A percentile compares a stretch with the other conserved stretches of the same genome.
phyloP scores from a whole-genome alignment of 2,888 invertebrate genomes.

The Chironomus tentans region DNA sequence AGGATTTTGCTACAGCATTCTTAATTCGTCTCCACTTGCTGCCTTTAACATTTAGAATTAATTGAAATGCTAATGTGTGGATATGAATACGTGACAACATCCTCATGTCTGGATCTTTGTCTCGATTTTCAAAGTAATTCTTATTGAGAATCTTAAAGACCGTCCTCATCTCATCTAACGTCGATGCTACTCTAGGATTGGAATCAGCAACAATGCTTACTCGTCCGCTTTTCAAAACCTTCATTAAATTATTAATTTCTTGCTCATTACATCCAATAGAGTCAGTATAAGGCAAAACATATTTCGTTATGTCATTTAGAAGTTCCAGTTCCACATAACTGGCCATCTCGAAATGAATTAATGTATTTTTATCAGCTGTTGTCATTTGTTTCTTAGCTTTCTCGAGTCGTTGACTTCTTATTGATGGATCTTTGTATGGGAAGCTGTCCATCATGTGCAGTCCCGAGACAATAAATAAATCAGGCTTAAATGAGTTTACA shows the following conservation, averaged over 20 bases:
- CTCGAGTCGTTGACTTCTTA: conserved; percentile 52
- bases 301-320: conserved; percentile 53
- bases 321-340: conserved; percentile 67
- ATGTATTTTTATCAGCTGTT: conserved; percentile 49
- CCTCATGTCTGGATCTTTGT: conserved; percentile 44
- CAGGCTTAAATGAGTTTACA: conserved; percentile 54
- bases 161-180: conserved; percentile 71
- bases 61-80: conserved; percentile 81
- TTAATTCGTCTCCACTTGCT: conserved; percentile 68
- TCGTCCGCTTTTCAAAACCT: conserved; percentile 58
- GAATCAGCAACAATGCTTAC: conserved; percentile 67
- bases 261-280: conserved; percentile 86
- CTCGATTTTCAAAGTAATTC: conserved; percentile 31
- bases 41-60: conserved; percentile 59
- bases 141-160: conserved; percentile 44
- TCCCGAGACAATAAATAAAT: conserved; percentile 70
- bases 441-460: conserved; percentile 83
- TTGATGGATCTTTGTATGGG: conserved; percentile 42
- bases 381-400: conserved; percentile 59
- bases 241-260: conserved; percentile 67
- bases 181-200: conserved; percentile 67
- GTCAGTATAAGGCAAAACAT: conserved; percentile 64
- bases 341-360: conserved; percentile 79
- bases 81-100: conserved; percentile 68
- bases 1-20: conserved; percentile 64